phyloP scores from a whole-genome alignment of 2,888 invertebrate genomes.

The Caenorhabditis sp. region DNA sequence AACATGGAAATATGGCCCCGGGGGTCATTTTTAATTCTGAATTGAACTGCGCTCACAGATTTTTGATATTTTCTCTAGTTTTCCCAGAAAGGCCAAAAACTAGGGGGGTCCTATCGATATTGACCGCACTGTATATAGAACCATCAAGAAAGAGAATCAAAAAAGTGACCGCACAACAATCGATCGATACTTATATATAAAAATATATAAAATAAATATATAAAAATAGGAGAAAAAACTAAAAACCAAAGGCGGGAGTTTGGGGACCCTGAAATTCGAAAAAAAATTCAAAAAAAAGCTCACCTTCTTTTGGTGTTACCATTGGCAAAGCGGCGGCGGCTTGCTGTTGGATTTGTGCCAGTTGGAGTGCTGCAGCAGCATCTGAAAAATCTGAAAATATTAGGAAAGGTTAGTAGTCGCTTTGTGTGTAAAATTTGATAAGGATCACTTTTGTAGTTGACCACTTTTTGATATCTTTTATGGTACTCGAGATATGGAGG shows the following conservation, averaged over 20 bases:
- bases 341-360: slow-evolving; percentile 70
- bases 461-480: too few species aligned
- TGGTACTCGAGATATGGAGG: too few species aligned
- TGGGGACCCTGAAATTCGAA: neutral
- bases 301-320: slow-evolving; percentile 92
- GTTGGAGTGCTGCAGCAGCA: slow-evolving; percentile 66
- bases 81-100: too few species aligned
- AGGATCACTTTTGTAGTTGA: too few species aligned
- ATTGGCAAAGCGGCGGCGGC: slow-evolving; percentile 81
- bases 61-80: too few species aligned
- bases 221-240: slow-evolving; percentile 1
- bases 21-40: too few species aligned
- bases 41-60: too few species aligned
- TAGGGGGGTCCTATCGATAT: too few species aligned
- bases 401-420: too few species aligned
- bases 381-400: slow-evolving; percentile 31
- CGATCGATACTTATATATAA: slow-evolving; percentile 42
- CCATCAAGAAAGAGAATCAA: neutral
- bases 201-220: neutral
- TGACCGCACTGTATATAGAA: slow-evolving; percentile 19
- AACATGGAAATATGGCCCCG: too few species aligned
- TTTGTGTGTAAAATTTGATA: neutral
- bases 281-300: too few species aligned
- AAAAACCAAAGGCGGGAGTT: neutral
- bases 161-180: slow-evolving; percentile 53